Conservation (phyloP, 2,888 invertebrate genomes). For the Adela reaumurella region DNA sequence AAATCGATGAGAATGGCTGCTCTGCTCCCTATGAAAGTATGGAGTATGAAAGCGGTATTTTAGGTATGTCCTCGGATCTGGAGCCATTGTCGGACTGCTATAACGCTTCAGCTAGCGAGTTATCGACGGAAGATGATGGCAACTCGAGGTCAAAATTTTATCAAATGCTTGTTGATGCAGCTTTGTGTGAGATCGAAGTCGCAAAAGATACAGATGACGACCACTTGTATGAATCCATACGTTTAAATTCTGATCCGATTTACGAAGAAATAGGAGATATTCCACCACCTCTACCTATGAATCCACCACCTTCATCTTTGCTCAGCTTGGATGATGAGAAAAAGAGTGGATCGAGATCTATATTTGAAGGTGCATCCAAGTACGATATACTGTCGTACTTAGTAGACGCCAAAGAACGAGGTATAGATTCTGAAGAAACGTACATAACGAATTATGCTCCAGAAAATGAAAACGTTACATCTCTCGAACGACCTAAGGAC, state of each 20-base stretch:
- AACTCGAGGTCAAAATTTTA: constrained; percentile 67
- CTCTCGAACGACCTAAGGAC: constrained; percentile 52
- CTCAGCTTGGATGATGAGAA: constrained; percentile 68
- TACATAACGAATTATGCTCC: constrained; percentile 61
- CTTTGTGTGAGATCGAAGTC: constrained; percentile 64
- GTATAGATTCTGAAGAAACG: constrained; percentile 67
- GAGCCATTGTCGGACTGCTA: constrained; percentile 67
- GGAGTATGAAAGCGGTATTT: constrained; percentile 62
- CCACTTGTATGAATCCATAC: constrained; percentile 72
- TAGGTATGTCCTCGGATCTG: constrained; percentile 49
- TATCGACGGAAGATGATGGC: constrained; percentile 63
- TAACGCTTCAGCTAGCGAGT: constrained; percentile 64
- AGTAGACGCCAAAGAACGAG: constrained; percentile 80
- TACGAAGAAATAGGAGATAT: constrained; percentile 74
- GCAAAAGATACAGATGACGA: constrained; percentile 60
- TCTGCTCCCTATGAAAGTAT: constrained; percentile 74
- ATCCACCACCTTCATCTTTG: constrained; percentile 70
- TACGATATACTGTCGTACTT: constrained; percentile 87
- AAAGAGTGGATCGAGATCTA: constrained; percentile 64
- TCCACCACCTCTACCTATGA: constrained; percentile 75
- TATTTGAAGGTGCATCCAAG: constrained; percentile 80
- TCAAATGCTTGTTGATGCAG: constrained; percentile 68
- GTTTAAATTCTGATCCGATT: constrained; percentile 66
- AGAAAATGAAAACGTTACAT: constrained; percentile 46
- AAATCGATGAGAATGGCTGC: constrained; percentile 54